These are phyloP conservation scores for Omphaloscelis lunosa DNA, from an alignment of 2,888 invertebrate genomes.

Conservation along the genomic window DNA sequence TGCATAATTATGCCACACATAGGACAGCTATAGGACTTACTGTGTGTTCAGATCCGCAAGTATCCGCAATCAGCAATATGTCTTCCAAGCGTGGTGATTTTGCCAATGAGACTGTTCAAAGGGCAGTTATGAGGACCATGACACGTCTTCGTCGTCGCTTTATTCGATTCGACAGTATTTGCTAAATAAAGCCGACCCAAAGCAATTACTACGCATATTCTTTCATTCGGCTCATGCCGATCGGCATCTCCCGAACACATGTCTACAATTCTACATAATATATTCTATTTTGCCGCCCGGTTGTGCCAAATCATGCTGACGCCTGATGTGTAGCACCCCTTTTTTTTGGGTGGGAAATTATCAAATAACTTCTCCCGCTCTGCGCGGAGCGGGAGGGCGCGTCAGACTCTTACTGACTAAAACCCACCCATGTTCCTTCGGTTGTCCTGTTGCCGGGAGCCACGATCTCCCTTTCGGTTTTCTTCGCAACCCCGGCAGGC, in stretches of 20 bases:
- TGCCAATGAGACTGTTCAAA: no score
- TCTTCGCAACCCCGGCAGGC: no score
- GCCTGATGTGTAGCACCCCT: not conserved
- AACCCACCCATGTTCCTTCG: no score
- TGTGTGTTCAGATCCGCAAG: not conserved
- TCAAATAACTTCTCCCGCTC: no score
- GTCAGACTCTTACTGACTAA: no score
- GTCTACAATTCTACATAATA: not conserved
- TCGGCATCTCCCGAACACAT: not conserved
- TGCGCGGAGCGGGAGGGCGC: no score
- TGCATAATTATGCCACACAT: not conserved
- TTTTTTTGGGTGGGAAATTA: no score
- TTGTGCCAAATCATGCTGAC: not conserved
- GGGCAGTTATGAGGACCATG: not conserved
- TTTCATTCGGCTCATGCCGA: not conserved
- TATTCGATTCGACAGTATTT: not conserved
- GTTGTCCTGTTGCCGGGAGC: no score
- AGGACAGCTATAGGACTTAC: not conserved
- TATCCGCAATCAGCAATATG: not conserved
- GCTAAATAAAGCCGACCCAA: not conserved
- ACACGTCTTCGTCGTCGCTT: not conserved
- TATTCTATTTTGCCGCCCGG: not conserved
- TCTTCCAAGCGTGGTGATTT: not conserved
- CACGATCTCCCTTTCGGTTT: no score
- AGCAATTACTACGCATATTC: no score